These are phyloP conservation scores for Littorina saxatilis DNA, from an alignment of 1,140 invertebrate genomes.

Conservation along the genomic window DNA sequence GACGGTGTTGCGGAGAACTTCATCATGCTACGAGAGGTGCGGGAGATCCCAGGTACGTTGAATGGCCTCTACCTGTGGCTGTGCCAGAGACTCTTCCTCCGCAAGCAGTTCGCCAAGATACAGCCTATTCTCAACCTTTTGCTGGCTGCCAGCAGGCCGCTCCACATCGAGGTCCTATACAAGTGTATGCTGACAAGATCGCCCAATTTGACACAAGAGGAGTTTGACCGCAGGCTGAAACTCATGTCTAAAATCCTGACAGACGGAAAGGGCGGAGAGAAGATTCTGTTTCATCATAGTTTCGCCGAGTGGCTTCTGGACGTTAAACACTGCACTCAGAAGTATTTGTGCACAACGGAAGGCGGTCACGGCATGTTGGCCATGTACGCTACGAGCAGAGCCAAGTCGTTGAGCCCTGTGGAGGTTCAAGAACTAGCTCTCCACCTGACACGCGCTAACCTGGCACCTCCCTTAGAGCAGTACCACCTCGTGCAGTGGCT, in stretches of 20 bases:
- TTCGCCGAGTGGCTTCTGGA: slow-evolving; percentile 96
- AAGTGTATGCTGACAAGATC: slow-evolving; percentile 88
- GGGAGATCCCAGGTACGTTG: slow-evolving; percentile 95
- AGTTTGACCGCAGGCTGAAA: slow-evolving; percentile 89
- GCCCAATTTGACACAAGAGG: slow-evolving; percentile 86
- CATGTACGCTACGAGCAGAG: slow-evolving; percentile 86
- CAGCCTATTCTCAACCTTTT: slow-evolving; percentile 90
- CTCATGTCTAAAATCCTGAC: slow-evolving; percentile 83
- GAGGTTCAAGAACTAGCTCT: slow-evolving; percentile 79
- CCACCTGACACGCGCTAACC: slow-evolving; percentile 77
- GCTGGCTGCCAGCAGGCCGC: slow-evolving; percentile 88
- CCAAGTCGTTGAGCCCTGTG: slow-evolving; percentile 76
- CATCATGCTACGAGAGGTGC: slow-evolving; percentile 88
- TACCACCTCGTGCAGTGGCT: slow-evolving; percentile 76
- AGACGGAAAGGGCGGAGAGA: slow-evolving; percentile 78
- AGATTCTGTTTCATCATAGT: slow-evolving; percentile 88
- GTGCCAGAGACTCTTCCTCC: slow-evolving; percentile 89
- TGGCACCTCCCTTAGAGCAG: slow-evolving; percentile 73
- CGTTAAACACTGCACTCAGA: slow-evolving; percentile 97
- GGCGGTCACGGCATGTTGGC: slow-evolving; percentile 94
- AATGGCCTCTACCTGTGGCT: slow-evolving; percentile 97
- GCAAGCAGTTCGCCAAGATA: slow-evolving; percentile 85
- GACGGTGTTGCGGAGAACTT: slow-evolving; percentile 95
- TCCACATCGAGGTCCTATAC: slow-evolving; percentile 87
- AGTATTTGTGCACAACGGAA: slow-evolving; percentile 90